Percentiles rank a stretch among this genome's conserved stretches.
phyloP scores from a whole-genome alignment of 2,888 invertebrate genomes.

The Standfussiana lucernea region DNA sequence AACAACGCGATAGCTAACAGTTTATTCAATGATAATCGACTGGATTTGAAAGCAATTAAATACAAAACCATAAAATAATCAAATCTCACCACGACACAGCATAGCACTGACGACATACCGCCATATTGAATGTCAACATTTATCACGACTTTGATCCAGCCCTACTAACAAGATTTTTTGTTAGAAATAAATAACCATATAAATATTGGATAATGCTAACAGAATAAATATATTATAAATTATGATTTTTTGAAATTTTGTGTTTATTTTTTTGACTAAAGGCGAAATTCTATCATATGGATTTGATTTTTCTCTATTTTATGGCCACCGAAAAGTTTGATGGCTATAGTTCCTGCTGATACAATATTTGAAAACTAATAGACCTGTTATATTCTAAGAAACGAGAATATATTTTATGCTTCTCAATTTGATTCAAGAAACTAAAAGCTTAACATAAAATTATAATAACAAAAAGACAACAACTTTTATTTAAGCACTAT shows the following conservation, averaged over 20 bases:
- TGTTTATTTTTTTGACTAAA: slow-evolving; percentile 86
- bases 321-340: slow-evolving; percentile 71
- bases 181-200: slow-evolving; percentile 66
- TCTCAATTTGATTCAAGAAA: not conserved
- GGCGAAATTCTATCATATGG: slow-evolving; percentile 80
- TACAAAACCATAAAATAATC: slow-evolving; percentile 82
- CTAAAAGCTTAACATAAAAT: not conserved
- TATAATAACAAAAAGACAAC: too few relatives aligned
- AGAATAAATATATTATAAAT: slow-evolving; percentile 70
- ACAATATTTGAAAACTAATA: slow-evolving; percentile 43
- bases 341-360: slow-evolving; percentile 54
- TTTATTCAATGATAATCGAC: slow-evolving; percentile 70
- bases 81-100: slow-evolving; percentile 98
- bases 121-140: slow-evolving; percentile 97
- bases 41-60: slow-evolving; percentile 76
- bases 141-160: slow-evolving; percentile 84
- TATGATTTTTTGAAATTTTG: slow-evolving; percentile 86
- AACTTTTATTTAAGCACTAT: not conserved
- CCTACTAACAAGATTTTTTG: slow-evolving; percentile 76
- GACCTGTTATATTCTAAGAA: not conserved
- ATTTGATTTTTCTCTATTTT: slow-evolving; percentile 82
- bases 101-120: slow-evolving; percentile 99
- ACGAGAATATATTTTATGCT: not conserved
- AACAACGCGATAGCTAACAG: slow-evolving; percentile 68
- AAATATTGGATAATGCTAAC: slow-evolving; percentile 65